Conservation (phyloP, 2,797 vertebrate species). For the Channa striata region DNA sequence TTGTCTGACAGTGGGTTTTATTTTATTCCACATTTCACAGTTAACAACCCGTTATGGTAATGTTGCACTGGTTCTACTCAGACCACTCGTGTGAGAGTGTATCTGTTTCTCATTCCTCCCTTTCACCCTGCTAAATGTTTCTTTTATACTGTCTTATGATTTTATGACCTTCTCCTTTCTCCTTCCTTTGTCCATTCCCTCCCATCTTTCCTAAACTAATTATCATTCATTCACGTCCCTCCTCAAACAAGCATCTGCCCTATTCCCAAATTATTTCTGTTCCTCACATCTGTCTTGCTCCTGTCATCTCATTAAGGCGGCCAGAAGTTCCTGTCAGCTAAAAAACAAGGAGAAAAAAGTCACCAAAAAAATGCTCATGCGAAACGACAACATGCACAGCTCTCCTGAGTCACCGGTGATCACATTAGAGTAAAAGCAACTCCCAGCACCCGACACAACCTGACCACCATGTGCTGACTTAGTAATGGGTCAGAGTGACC, state of each 20-base stretch:
- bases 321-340: not conserved
- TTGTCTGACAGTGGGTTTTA: slow-evolving; percentile 5
- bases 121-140: not conserved
- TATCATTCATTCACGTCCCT: not conserved
- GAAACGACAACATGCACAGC: slow-evolving; percentile 6
- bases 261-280: slow-evolving; percentile 5
- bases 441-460: slow-evolving; percentile 5
- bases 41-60: slow-evolving; percentile 1
- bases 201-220: not conserved
- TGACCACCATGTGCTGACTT: not conserved
- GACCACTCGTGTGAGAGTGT: not conserved
- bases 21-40: slow-evolving; percentile 1
- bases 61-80: not conserved
- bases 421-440: slow-evolving; percentile 30
- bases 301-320: not conserved
- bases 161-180: not conserved
- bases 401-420: slow-evolving; percentile 13
- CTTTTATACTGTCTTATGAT: not conserved
- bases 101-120: not conserved
- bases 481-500: slow-evolving; percentile 14
- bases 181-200: not conserved
- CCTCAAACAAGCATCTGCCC: slow-evolving; percentile 16
- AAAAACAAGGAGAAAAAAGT: not conserved
- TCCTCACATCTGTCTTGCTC: not conserved
- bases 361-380: not conserved